These are phyloP conservation scores for Coleophora flavipennella DNA, from an alignment of 2,888 invertebrate genomes.

Conservation along the genomic window DNA sequence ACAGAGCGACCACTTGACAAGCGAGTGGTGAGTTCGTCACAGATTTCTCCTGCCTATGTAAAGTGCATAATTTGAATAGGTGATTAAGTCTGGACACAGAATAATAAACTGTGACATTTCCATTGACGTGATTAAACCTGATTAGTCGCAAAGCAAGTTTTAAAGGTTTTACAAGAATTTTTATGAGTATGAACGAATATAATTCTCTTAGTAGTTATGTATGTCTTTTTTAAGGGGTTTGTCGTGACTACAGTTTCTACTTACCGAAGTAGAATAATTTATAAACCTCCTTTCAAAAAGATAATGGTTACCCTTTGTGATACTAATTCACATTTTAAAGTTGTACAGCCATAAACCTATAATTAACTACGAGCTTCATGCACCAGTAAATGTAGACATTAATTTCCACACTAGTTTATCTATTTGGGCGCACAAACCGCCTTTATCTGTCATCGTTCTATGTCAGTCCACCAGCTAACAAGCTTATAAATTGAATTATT, in stretches of 20 bases:
- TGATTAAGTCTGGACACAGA: too few species aligned
- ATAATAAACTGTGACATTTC: too few species aligned
- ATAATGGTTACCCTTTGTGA: constrained; percentile 66
- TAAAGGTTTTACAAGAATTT: not conserved
- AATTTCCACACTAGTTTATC: constrained; percentile 73
- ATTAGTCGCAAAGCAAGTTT: too few species aligned
- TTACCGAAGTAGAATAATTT: constrained; percentile 45
- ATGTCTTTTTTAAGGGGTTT: not conserved
- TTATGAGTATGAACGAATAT: not conserved
- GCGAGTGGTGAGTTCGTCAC: too few species aligned
- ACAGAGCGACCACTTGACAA: too few species aligned
- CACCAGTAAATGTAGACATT: constrained; percentile 74
- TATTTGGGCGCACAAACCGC: constrained; percentile 70
- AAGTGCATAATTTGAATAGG: too few species aligned
- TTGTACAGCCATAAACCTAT: constrained; percentile 66
- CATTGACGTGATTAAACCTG: too few species aligned
- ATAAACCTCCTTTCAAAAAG: constrained; percentile 63
- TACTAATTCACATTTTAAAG: constrained; percentile 61
- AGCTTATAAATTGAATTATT: constrained; percentile 32
- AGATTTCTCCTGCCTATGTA: too few species aligned
- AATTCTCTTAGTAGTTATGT: not conserved
- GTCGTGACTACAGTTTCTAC: constrained; percentile 21
- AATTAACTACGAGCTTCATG: constrained; percentile 72
- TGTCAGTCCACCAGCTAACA: constrained; percentile 37
- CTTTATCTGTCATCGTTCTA: constrained; percentile 70